phyloP scores from a whole-genome alignment of 2,113 vertebrate genomes.

The Hemiprocne comata region DNA sequence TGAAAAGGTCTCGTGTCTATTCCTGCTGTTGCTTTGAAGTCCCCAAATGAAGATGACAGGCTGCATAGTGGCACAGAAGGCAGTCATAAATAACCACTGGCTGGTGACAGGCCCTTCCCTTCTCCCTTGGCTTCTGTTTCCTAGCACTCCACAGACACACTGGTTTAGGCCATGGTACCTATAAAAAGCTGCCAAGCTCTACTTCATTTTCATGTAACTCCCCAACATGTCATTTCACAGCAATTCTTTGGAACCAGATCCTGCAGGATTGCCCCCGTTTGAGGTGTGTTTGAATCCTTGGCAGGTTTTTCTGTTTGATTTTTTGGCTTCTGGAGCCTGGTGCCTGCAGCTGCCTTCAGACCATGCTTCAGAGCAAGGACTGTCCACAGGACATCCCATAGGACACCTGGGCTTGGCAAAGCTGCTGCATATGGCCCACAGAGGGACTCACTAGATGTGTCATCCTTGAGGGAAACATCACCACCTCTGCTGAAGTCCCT shows the following conservation, averaged over 20 bases:
- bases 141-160: neutral
- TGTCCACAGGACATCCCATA: neutral
- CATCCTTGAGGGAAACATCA: neutral
- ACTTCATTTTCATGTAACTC: neutral
- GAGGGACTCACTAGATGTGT: neutral
- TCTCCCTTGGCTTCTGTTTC: neutral
- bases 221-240: neutral
- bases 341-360: neutral
- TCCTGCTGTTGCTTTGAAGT: neutral
- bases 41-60: neutral
- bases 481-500: neutral
- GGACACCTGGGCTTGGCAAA: neutral
- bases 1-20: neutral
- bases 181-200: neutral
- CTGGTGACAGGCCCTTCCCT: neutral
- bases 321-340: neutral
- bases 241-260: neutral
- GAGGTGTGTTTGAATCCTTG: neutral
- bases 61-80: neutral
- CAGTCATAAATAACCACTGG: neutral
- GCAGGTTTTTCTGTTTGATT: neutral
- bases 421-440: neutral
- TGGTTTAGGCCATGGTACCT: neutral
- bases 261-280: neutral
- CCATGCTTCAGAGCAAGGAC: neutral